These are phyloP conservation scores for Acrobeloides nanus DNA, from an alignment of 2,888 invertebrate genomes.

Conservation along the genomic window DNA sequence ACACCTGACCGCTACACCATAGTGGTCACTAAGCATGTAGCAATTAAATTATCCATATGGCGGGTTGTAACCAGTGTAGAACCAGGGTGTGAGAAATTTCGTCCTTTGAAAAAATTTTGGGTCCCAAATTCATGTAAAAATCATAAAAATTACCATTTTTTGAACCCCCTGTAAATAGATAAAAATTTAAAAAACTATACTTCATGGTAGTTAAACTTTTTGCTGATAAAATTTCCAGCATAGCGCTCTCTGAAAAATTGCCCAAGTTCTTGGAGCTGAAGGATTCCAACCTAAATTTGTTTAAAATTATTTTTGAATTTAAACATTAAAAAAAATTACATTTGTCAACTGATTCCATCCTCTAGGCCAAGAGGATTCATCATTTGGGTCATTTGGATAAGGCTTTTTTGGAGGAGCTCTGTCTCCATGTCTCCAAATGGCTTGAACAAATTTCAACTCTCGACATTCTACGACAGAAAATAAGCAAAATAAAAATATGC, in stretches of 20 bases:
- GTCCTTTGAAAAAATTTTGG: no score
- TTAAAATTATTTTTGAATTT: not conserved
- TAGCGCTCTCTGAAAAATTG: constrained; percentile 23
- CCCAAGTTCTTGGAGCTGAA: constrained; percentile 27
- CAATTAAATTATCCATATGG: no score
- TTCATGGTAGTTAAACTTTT: constrained; percentile 20
- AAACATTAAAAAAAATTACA: constrained; percentile 20
- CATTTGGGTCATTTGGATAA: constrained; percentile 38
- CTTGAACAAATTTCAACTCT: constrained; percentile 24
- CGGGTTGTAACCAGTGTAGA: no score
- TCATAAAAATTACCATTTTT: no score
- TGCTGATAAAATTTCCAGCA: constrained; percentile 12
- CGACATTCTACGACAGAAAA: no score
- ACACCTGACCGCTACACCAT: no score
- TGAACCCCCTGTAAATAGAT: no score
- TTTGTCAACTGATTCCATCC: constrained; percentile 47
- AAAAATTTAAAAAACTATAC: constrained; percentile 5
- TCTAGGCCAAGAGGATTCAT: constrained; percentile 37
- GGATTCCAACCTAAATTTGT: constrained; percentile 21
- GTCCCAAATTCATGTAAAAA: no score
- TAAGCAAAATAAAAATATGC: no score
- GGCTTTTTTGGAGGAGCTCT: constrained; percentile 25
- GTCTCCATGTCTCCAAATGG: constrained; percentile 24
- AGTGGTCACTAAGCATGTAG: no score
- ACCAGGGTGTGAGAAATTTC: no score